A percentile compares a stretch with the other conserved stretches of the same genome.
phyloP scores from a whole-genome alignment of 2,888 invertebrate species.

The Cryptocheilus praepositus region DNA sequence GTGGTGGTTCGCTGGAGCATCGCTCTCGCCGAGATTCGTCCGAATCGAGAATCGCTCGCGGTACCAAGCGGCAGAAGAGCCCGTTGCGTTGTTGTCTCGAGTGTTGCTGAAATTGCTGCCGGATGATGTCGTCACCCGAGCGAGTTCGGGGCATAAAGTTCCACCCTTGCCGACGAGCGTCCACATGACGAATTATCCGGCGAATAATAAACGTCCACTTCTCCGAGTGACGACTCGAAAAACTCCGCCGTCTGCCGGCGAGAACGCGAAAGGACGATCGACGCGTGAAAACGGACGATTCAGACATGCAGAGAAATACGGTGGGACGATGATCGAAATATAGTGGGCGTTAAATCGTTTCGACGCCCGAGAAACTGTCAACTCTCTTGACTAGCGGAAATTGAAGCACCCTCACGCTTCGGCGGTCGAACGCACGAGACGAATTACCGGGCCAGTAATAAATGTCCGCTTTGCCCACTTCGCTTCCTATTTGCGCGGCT shows the following conservation, averaged over 20 bases:
- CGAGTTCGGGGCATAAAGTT: conserved; percentile 18
- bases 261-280: too few relatives aligned
- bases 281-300: background rate
- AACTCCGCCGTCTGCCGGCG: too few relatives aligned
- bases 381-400: too few relatives aligned
- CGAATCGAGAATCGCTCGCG: conserved; percentile 18
- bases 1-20: conserved; percentile 19
- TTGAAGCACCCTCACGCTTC: too few relatives aligned
- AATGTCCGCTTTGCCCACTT: too few relatives aligned
- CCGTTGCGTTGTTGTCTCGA: conserved; percentile 38
- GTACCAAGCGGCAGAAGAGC: too few relatives aligned
- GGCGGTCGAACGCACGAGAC: too few relatives aligned
- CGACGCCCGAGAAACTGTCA: too few relatives aligned
- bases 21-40: background rate
- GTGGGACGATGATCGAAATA: conserved; percentile 23
- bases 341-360: conserved; percentile 6
- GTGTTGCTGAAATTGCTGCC: conserved; percentile 55
- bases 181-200: background rate
- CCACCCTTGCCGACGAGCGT: conserved; percentile 9
- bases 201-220: background rate
- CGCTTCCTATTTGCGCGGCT: too few relatives aligned
- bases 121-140: conserved; percentile 30
- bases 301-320: background rate
- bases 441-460: too few relatives aligned
- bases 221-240: background rate